These are phyloP conservation scores for Pluvialis apricaria DNA, from an alignment of 2,113 vertebrate genomes.

Conservation along the genomic window DNA sequence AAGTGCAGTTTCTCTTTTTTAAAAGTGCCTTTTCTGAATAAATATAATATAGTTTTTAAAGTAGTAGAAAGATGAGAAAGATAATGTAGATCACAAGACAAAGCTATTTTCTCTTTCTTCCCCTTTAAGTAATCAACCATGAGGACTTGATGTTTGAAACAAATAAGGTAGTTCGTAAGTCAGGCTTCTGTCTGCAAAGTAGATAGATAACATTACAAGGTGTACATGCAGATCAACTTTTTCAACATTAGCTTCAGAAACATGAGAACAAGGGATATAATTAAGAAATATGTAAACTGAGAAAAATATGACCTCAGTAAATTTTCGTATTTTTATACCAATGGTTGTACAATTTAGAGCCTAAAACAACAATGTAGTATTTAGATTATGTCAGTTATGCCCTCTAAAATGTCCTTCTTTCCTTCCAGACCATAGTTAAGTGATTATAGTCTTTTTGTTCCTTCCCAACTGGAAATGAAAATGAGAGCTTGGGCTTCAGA, in stretches of 20 bases:
- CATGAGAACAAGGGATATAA: background rate
- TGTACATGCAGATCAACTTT: background rate
- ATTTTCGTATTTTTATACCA: background rate
- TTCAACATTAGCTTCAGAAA: background rate
- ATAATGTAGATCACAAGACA: background rate
- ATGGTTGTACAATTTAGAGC: background rate
- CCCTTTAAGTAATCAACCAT: background rate
- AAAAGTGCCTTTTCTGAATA: background rate
- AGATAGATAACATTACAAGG: background rate
- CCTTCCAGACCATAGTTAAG: background rate
- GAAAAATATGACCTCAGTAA: background rate
- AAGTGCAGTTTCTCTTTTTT: background rate
- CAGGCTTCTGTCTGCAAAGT: background rate
- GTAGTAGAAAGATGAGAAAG: background rate
- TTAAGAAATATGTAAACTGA: background rate
- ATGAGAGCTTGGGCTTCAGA: background rate
- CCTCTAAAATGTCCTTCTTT: background rate
- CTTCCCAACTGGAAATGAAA: background rate
- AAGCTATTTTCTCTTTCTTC: background rate
- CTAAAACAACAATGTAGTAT: background rate
- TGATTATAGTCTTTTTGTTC: background rate
- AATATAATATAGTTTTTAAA: background rate
- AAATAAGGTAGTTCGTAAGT: background rate
- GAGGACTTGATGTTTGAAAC: background rate
- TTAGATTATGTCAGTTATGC: background rate